phyloP scores from a whole-genome alignment of 2,797 vertebrate species.

The Sebastiscus tertius region DNA sequence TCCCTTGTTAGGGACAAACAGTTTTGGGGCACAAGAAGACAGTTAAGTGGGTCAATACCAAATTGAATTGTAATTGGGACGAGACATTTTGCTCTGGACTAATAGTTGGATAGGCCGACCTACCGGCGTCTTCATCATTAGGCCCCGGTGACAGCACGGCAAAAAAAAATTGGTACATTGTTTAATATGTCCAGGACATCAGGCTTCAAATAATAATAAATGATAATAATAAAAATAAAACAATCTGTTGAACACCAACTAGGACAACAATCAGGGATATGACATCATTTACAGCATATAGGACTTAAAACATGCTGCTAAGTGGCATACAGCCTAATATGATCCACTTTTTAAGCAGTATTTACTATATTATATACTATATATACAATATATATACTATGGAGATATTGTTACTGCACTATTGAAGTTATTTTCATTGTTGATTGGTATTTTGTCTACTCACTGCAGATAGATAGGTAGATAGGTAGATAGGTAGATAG shows the following conservation, averaged over 20 bases:
- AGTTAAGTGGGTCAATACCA: background rate
- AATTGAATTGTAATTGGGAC: background rate
- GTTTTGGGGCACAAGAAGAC: background rate
- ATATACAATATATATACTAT: background rate
- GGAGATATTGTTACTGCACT: background rate
- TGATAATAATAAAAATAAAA: no score
- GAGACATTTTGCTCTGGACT: background rate
- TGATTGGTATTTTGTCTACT: slow-evolving; percentile 54
- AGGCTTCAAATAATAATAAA: no score
- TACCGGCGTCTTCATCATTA: background rate
- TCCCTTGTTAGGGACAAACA: no score
- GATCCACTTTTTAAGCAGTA: background rate
- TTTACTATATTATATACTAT: background rate
- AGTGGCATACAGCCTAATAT: background rate
- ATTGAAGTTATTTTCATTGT: background rate
- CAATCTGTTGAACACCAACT: background rate
- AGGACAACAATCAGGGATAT: background rate
- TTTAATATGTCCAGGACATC: no score
- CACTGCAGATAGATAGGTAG: slow-evolving; percentile 32
- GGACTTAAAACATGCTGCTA: background rate
- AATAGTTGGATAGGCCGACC: background rate
- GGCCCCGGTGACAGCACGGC: background rate
- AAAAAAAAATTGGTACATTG: no score
- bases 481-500: slow-evolving; percentile 2
- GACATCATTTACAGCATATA: background rate